These are phyloP conservation scores for Nothura maculosa DNA, from an alignment of 2,797 vertebrate genomes.

Conservation along the genomic window DNA sequence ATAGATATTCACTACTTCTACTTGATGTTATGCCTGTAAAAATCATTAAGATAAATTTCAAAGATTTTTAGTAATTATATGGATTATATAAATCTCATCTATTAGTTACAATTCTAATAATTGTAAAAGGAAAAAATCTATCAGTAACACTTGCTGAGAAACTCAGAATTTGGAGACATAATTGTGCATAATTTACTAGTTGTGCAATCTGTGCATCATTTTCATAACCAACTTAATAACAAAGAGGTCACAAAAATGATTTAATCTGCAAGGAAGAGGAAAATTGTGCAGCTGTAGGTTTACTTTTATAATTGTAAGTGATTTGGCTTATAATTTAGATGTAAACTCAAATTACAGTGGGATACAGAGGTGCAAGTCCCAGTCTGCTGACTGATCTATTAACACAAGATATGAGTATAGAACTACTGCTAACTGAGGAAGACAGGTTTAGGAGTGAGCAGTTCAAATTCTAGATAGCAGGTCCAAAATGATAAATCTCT, in stretches of 20 bases:
- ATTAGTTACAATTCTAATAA: background rate
- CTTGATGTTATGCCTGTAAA: background rate
- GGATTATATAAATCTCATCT: background rate
- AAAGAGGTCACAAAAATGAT: background rate
- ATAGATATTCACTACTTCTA: background rate
- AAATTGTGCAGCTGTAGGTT: background rate
- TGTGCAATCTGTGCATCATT: background rate
- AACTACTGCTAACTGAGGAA: background rate
- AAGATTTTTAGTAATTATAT: background rate
- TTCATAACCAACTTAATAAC: background rate
- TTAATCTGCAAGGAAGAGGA: background rate
- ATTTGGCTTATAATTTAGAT: background rate
- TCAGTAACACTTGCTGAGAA: background rate
- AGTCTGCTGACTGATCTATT: background rate
- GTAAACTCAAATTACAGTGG: fast-evolving
- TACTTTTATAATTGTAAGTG: background rate
- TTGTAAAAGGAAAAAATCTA: background rate
- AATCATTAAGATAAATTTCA: background rate
- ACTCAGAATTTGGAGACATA: background rate
- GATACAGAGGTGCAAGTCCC: background rate
- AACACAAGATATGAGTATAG: background rate
- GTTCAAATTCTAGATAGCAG: background rate
- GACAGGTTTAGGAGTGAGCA: background rate
- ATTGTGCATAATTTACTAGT: background rate
- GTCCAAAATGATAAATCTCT: background rate